phyloP scores from a whole-genome alignment of 2,888 invertebrate species.

The Acrobeloides nanus region DNA sequence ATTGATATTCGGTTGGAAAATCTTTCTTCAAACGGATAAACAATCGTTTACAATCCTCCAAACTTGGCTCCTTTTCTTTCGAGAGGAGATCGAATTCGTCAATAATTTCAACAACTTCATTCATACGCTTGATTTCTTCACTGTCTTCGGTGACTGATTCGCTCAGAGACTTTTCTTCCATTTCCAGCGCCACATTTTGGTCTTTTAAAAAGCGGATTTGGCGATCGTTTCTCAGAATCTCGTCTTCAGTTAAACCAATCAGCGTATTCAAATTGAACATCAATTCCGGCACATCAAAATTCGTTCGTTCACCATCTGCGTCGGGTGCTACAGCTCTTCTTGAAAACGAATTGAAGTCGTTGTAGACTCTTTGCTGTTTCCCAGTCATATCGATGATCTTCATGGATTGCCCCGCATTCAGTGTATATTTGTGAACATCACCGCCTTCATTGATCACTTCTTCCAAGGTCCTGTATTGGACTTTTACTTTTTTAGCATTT shows the following conservation, averaged over 20 bases:
- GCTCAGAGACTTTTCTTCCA: conserved; percentile 69
- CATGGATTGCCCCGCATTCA: conserved; percentile 4
- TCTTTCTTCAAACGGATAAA: conserved; percentile 63
- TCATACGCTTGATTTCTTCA: conserved; percentile 66
- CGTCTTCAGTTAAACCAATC: conserved; percentile 86
- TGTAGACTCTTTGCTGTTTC: conserved; percentile 74
- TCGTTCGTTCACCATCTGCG: conserved; percentile 58
- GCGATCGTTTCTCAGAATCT: conserved; percentile 78
- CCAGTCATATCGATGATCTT: conserved; percentile 96
- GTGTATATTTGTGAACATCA: neutral
- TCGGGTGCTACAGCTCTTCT: conserved; percentile 52
- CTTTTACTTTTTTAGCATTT: conserved; percentile 22
- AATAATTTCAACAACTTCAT: conserved; percentile 26
- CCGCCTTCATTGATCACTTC: conserved; percentile 56
- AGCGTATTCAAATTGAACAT: conserved; percentile 82
- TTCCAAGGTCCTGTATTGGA: conserved; percentile 57
- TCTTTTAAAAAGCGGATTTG: conserved; percentile 72
- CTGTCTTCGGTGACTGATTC: conserved; percentile 68
- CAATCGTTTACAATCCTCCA: conserved; percentile 62
- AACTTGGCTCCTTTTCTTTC: neutral
- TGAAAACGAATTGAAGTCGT: conserved; percentile 50
- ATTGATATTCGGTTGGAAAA: conserved; percentile 65
- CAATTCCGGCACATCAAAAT: conserved; percentile 73
- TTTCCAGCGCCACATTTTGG: conserved; percentile 69
- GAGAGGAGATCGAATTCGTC: conserved; percentile 11